phyloP scores from a whole-genome alignment of 2,113 vertebrate genomes.

The Craseonycteris thonglongyai region DNA sequence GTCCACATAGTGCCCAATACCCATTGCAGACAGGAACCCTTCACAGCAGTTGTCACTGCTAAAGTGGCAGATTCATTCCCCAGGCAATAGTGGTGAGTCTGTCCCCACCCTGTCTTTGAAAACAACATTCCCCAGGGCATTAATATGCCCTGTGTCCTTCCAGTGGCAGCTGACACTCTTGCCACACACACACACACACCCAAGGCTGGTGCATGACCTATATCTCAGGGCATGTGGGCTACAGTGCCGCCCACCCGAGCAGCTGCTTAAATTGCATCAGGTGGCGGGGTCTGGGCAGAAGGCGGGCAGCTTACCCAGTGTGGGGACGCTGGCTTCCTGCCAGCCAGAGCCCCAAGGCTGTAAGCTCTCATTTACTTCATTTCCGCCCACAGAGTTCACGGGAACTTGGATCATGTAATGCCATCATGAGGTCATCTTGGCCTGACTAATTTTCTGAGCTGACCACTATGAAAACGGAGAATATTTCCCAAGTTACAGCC shows the following conservation, averaged over 20 bases:
- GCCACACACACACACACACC: no score
- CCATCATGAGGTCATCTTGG: background rate
- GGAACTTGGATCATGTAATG: background rate
- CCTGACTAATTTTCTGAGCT: background rate
- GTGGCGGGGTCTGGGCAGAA: background rate
- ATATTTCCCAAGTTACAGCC: background rate
- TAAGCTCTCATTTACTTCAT: background rate
- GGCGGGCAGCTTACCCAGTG: no score
- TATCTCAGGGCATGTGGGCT: background rate
- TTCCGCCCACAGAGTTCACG: background rate
- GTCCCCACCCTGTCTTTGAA: background rate
- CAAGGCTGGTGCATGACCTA: background rate
- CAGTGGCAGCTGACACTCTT: background rate
- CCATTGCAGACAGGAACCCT: background rate
- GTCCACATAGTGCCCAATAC: background rate
- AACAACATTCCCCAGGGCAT: slow-evolving; percentile 18
- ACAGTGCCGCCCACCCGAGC: background rate
- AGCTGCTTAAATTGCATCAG: slow-evolving; percentile 24
- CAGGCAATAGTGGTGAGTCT: background rate
- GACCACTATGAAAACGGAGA: background rate
- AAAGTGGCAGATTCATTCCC: background rate
- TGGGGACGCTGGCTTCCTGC: background rate
- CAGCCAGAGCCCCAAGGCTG: background rate
- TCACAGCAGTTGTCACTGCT: background rate
- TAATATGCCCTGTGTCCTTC: background rate